Base-by-base conservation (phyloP, 2,888 invertebrate species). In the Mactromeris polynyma region DNA sequence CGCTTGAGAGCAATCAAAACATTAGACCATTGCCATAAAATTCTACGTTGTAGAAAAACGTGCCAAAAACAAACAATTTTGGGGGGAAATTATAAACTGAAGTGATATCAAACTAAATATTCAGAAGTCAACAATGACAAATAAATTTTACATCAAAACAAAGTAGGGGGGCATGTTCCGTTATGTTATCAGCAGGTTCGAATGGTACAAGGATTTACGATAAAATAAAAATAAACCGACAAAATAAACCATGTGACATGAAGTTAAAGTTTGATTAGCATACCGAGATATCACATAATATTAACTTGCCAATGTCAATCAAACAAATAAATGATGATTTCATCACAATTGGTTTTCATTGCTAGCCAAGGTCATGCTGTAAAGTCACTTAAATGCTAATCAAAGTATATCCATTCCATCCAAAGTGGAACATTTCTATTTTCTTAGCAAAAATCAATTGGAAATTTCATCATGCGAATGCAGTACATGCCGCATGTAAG, bases 71-170 rank as follows among this genome's bases (percentile, higher is more conserved):
- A 26, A 73, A 73, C 36, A 73, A 36, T 73, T 40, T 38, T 2
- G 11, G 51, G 64, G 82, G 17, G 40, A 64, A 82, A 64, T 73
- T 33, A 73, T 36, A 73, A 33, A 73, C 73, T 36, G 14, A 33
- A 36, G 36, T 73, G 31, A 33, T 73, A 58, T 64, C n/a, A 33
- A 82, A 82, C 58, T 38, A 64, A 64, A 73, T 73, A 73, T 73
- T 64, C 54, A 33, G 69, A 73, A 42, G 46, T 58, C 64, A 83
- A 69, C 64, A 82, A 83, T 83, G 83, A 83, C 58, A 83, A 83
- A 73, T 83, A 83, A 83, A 73, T 73, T 73, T 73, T 69, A 17
- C 38, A 78, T 78, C 51, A 51, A 77, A 78, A 84, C 84, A 78
- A 84, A 21, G 78, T 31, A 78, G 84, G 84, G 83, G 83, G 84